A percentile compares a stretch with the other conserved stretches of the same genome.
These are phyloP conservation scores for Oncorhynchus clarkii DNA, from an alignment of 2,113 vertebrate species.

Conservation along the genomic window DNA sequence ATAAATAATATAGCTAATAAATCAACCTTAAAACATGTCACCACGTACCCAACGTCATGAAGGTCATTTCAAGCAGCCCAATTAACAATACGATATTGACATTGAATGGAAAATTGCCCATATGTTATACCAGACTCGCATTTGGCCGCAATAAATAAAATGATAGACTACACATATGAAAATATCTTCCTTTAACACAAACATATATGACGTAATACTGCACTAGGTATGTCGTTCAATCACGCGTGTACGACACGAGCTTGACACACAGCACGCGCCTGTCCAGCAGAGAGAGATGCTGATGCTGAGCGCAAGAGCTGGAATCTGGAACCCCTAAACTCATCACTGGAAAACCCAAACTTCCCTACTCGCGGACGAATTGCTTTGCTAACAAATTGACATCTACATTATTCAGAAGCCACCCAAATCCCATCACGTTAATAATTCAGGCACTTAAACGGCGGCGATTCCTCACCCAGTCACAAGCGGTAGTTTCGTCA, in stretches of 20 bases:
- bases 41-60: conserved; percentile 11
- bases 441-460: conserved; percentile 31
- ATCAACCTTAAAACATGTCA: conserved; percentile 5
- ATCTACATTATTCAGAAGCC: conserved; percentile 42
- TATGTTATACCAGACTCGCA: not conserved
- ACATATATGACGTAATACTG: not conserved
- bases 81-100: not conserved
- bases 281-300: conserved; percentile 9
- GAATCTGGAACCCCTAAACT: not conserved
- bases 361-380: conserved; percentile 26
- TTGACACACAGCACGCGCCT: conserved; percentile 17
- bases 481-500: conserved; percentile 73
- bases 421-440: conserved; percentile 8
- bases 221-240: conserved; percentile 35
- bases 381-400: conserved; percentile 7
- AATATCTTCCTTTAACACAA: not conserved
- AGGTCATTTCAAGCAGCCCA: conserved; percentile 13
- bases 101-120: not conserved
- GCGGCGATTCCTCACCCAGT: conserved; percentile 70
- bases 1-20: not conserved
- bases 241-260: not conserved
- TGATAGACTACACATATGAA: not conserved
- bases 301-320: conserved; percentile 40
- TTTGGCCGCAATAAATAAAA: not conserved
- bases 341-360: conserved; percentile 15